Conservation (phyloP, 2,888 invertebrate genomes). For the Chaitophorus viminalis region DNA sequence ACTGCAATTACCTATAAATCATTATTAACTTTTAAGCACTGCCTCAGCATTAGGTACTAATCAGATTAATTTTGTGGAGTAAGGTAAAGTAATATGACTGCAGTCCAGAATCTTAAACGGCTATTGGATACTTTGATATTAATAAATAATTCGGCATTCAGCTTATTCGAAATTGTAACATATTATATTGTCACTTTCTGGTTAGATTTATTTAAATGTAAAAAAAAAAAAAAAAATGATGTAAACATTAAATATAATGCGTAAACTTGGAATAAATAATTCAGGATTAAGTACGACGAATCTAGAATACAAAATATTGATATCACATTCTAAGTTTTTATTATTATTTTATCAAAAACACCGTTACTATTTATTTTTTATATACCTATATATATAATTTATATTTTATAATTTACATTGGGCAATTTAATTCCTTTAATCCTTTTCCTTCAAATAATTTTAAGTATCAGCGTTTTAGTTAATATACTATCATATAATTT, state of each 20-base stretch:
- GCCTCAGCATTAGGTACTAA: background rate
- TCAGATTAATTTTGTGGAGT: slow-evolving; percentile 15
- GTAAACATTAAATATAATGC: too few relatives aligned
- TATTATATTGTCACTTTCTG: background rate
- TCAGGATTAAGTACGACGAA: background rate
- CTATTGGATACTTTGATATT: background rate
- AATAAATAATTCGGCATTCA: background rate
- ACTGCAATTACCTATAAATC: background rate
- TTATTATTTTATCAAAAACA: background rate
- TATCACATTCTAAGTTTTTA: background rate
- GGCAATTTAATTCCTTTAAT: background rate
- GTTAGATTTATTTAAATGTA: background rate
- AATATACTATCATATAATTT: slow-evolving; percentile 23
- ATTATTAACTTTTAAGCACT: background rate
- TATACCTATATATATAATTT: background rate
- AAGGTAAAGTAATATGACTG: background rate
- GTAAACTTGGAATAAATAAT: slow-evolving; percentile 9
- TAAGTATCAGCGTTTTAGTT: background rate
- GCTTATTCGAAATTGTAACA: background rate
- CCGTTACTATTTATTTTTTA: background rate
- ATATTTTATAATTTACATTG: background rate
- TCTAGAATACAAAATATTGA: background rate
- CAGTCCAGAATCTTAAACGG: background rate
- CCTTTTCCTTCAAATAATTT: background rate
- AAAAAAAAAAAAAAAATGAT: background rate